phyloP scores from a whole-genome alignment of 2,888 invertebrate genomes.

The Acronicta aceris region DNA sequence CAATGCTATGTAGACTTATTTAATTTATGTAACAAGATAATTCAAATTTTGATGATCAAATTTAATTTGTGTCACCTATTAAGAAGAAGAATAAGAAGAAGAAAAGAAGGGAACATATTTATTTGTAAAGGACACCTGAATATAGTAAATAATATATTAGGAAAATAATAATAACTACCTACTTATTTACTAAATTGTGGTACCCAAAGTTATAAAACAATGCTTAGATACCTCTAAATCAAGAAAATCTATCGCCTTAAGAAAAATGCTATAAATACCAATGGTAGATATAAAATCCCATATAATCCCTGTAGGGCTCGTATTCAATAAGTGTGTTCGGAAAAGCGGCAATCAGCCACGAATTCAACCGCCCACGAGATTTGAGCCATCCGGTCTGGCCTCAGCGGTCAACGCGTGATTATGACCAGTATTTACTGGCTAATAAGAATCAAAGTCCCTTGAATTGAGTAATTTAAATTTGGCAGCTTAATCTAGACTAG shows the following conservation, averaged over 20 bases:
- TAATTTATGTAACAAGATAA: no score
- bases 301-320: constrained; percentile 55
- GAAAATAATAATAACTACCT: no score
- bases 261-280: constrained; percentile 26
- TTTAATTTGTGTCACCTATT: no score
- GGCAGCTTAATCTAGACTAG: neutral
- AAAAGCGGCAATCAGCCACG: constrained; percentile 65
- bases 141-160: no score
- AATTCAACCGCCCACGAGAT: constrained; percentile 65
- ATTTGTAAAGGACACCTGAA: no score
- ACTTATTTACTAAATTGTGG: no score
- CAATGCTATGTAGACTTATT: no score
- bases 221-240: neutral
- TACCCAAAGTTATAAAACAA: no score
- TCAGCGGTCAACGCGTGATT: constrained; percentile 13
- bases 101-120: no score
- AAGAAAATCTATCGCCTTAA: constrained; percentile 16
- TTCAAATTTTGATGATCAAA: no score
- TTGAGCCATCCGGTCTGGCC: constrained; percentile 43
- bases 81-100: no score
- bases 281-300: constrained; percentile 47
- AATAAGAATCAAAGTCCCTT: constrained; percentile 13
- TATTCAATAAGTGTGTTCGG: constrained; percentile 64
- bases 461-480: neutral
- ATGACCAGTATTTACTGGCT: constrained; percentile 12